Evolutionary conservation across 2,888 invertebrate genomes (phyloP).

Genomic region (Thymelicus lineola): DNA sequence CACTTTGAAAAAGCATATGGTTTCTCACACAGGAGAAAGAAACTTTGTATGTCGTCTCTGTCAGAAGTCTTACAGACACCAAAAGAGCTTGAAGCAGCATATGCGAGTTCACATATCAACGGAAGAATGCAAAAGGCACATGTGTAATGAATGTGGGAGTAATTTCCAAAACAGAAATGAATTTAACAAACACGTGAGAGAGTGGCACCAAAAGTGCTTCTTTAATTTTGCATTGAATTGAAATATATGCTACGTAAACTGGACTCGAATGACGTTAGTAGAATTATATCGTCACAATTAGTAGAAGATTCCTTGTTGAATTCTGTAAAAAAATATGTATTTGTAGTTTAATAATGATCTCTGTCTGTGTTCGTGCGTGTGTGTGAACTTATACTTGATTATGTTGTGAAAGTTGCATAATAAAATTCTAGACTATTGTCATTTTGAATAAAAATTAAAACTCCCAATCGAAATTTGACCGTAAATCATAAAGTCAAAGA

Average conservation of each 20-base stretch:
- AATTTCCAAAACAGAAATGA: constrained; percentile 55
- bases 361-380: background rate
- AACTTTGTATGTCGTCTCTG: constrained; percentile 72
- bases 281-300: too few relatives aligned
- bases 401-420: too few relatives aligned
- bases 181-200: constrained; percentile 61
- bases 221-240: constrained; percentile 48
- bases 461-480: too few relatives aligned
- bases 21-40: constrained; percentile 64
- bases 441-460: too few relatives aligned
- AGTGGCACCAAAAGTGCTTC: constrained; percentile 62
- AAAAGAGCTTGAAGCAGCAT: constrained; percentile 74
- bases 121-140: constrained; percentile 53
- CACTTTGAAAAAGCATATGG: constrained; percentile 65
- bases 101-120: constrained; percentile 57
- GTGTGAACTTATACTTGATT: too few relatives aligned
- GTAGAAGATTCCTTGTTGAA: too few relatives aligned
- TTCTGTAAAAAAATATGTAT: background rate
- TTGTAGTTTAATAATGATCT: background rate
- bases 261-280: too few relatives aligned
- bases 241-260: background rate
- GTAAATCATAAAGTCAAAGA: too few relatives aligned
- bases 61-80: constrained; percentile 79
- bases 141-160: constrained; percentile 59
- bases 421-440: too few relatives aligned